Base-by-base conservation (phyloP, 2,888 invertebrate genomes). In the Torymus texanus region DNA sequence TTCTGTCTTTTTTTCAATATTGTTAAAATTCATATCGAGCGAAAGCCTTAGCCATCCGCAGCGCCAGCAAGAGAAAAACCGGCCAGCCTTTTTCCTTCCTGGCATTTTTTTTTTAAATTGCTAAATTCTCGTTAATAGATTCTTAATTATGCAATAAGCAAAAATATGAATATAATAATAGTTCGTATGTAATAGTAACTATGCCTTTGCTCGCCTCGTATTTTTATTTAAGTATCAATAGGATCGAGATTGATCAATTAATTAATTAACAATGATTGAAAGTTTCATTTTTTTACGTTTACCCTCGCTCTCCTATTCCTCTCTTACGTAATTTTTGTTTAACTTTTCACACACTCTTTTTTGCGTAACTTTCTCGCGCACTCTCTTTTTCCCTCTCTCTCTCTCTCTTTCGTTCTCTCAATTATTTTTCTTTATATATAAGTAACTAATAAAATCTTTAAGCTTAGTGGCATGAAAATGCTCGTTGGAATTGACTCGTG, bases 401-500 rank as follows among this genome's bases (percentile, higher is more conserved):
- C 2, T 21, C 21, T 21, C 21, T n/a, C n/a, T n/a, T n/a, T 74
- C 51, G 72, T 78, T 24, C 74, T 78, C 66, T 74, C 66, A 21
- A 18, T 71, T 21, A 67, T 76, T 75, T 14, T 41, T 51, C 71
- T 81, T 78, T 62, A 21, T 74, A 12, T 83, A 84, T 84, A 84
- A 86, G 85, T 74, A 86, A 87, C 86, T 88, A 88, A 87, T 75
- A 80, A 86, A 86, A 85, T 88, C 84, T 86, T 89, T 88, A 90
- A 89, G 88, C 89, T 89, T 89, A 89, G 83, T 89, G 87, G 89
- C 89, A 90, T 90, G 87, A 89, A 89, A 88, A 90, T 88, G 89
- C 89, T 90, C 87, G 88, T 89, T 89, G 88, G 88, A 89, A 90
- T 90, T 90, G 90, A 90, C 90, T 90, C 89, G 86, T 88, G 89